phyloP scores from a whole-genome alignment of 2,797 vertebrate genomes.

The Notoglanidium macrostoma region DNA sequence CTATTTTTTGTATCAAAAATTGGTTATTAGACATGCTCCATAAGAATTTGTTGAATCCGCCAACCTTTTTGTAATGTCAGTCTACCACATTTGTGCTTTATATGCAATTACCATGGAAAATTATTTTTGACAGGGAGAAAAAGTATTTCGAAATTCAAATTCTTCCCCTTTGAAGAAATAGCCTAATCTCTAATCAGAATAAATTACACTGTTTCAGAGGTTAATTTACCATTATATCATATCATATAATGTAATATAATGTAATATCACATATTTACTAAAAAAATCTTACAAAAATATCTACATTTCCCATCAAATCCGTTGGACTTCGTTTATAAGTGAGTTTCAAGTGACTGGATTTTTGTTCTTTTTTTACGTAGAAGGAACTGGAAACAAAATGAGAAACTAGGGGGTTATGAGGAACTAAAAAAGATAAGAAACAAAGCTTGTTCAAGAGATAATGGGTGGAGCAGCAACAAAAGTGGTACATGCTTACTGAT shows the following conservation, averaged over 20 bases:
- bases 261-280: background rate
- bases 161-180: constrained; percentile 1
- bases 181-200: background rate
- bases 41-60: background rate
- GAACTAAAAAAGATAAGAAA: background rate
- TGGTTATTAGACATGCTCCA: constrained; percentile 14
- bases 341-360: background rate
- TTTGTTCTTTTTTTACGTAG: background rate
- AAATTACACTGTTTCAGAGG: background rate
- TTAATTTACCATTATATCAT: background rate
- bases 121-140: background rate
- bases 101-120: background rate
- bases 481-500: background rate
- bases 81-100: background rate
- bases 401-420: background rate
- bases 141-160: background rate
- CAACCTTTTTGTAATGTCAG: background rate
- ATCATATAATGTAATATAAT: no score
- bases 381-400: constrained; percentile 16
- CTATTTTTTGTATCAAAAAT: constrained; percentile 43
- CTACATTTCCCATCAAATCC: background rate
- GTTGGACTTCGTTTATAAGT: background rate
- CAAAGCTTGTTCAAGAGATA: constrained; percentile 8
- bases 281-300: background rate
- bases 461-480: constrained; percentile 9